Evolutionary conservation across 2,888 invertebrate species (phyloP), one percentile per base, ranked within the genome.

Genomic region (Lydus trimaculatus): DNA sequence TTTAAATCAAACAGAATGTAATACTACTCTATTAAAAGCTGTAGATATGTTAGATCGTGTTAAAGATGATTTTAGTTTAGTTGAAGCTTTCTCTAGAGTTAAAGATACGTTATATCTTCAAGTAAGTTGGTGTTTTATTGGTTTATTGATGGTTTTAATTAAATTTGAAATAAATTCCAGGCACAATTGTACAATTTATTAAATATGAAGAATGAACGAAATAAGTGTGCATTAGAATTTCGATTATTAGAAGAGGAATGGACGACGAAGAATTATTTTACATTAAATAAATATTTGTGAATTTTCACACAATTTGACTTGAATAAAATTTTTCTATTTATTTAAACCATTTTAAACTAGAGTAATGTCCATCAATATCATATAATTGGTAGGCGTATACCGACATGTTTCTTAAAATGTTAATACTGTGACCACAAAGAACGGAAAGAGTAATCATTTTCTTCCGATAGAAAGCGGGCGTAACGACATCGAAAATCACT

Each of bases 221-320:
- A 96, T 84, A 92, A 92, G 77, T 93, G 92, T 81, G 92, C 96
- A 0, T 90, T 92, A 80, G 92, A 94, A 85, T 96, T 93, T 81
- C 89, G 92, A 70, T 90, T 92, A 74, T 86, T 95, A 63, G 92
- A 94, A 83, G 90, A 90, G 75, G 92, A 94, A 79, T 90, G 90
- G 83, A 89, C 89, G 17, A 87, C 90, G 61, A 88, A 91, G 83
- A 86, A 88, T 71, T 86, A 87, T 64, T 87, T 87, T 75, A 86
- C 86, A 75, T 83, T 89, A 72, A 83, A 89, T 58, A 87, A 88
- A 70, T 87, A 87, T 83, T 87, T 88, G 82, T 89, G 20, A 85
- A 87, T 72, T 70, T 65, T 69, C 9, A 60, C 9, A 43, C 17
- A 52, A n/a, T 67, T 60, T 31, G 56, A 61, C 31, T 0, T 17